These are phyloP conservation scores for Calypte anna DNA, from an alignment of 2,113 vertebrate genomes.

Conservation along the genomic window DNA sequence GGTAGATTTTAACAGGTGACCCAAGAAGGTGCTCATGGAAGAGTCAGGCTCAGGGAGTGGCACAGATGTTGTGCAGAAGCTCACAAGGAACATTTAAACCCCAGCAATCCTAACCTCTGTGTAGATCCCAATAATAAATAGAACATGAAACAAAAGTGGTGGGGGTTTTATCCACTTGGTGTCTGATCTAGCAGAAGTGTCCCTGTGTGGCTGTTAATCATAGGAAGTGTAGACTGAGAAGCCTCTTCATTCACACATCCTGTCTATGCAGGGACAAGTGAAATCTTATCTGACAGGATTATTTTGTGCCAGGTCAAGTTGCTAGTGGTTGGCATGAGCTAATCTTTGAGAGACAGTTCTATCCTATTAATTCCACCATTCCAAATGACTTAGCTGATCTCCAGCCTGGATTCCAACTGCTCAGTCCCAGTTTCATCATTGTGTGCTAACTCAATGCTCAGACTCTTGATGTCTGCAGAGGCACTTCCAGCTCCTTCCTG, in stretches of 20 bases:
- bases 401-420: not conserved
- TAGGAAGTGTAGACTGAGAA: not conserved
- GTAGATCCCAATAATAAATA: not conserved
- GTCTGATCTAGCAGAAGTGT: not conserved
- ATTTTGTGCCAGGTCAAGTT: not conserved
- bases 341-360: not conserved
- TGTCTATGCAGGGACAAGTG: not conserved
- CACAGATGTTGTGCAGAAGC: not conserved
- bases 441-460: not conserved
- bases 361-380: not conserved
- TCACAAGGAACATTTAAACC: not conserved
- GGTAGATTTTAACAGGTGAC: not conserved
- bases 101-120: not conserved
- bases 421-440: not conserved
- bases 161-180: not conserved
- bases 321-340: not conserved
- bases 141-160: not conserved
- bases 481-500: not conserved
- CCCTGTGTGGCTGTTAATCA: not conserved
- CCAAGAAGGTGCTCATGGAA: not conserved
- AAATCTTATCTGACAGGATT: not conserved
- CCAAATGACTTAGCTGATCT: not conserved
- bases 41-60: not conserved
- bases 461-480: not conserved
- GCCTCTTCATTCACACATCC: not conserved